Base-by-base conservation (phyloP, 23 tunicate genomes). In the Trididemnum miniatum region DNA sequence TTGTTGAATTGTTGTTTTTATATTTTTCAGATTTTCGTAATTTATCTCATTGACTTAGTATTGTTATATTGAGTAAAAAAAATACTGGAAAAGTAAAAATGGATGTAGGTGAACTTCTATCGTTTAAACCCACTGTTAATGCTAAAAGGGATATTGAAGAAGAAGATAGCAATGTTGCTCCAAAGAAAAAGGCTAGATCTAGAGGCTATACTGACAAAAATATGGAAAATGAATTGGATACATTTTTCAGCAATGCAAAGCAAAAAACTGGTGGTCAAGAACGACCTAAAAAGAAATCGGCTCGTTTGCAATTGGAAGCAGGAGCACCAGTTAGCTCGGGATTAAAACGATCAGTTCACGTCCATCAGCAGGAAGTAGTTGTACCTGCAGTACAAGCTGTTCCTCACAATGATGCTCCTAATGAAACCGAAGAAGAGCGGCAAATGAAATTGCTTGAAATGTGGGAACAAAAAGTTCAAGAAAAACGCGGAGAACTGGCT, bases 371-470 rank as follows among this genome's bases (percentile, higher is more conserved):
- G 5, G 30, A 71, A 23, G 26, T 1, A 1, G 22, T 72, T 20
- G 40, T 22, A 1, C 74, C 23, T 25, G 26, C 62, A 1, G 78
- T 2, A 39, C 35, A 60, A 31, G 40, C n/a, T 2, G 27, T 18
- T 18, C 15, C 20, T 7, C 38, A 37, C 0, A 30, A 15, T 1
- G 77, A 15, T 24, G n/a, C n/a, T n/a, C 44, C 81, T 1, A 69
- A 79, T n/a, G 89, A 82, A 26, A 87, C 78, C 23, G 89, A 84
- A 57, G 98, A 93, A 84, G 98, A 93, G 36, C 78, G 98, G 1
- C 98, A 93, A 67, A 88, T 93, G 93, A 88, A 78, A 71, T 72
- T 93, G 35, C 83, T 93, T 0, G 97, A 91, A 76, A 91, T 91
- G 97, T 89, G 85, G 84, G 97, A 91, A 86, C 83, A 85, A 65